These are phyloP conservation scores for Dromiciops gliroides DNA, from an alignment of 2,113 vertebrate genomes.

Conservation along the genomic window DNA sequence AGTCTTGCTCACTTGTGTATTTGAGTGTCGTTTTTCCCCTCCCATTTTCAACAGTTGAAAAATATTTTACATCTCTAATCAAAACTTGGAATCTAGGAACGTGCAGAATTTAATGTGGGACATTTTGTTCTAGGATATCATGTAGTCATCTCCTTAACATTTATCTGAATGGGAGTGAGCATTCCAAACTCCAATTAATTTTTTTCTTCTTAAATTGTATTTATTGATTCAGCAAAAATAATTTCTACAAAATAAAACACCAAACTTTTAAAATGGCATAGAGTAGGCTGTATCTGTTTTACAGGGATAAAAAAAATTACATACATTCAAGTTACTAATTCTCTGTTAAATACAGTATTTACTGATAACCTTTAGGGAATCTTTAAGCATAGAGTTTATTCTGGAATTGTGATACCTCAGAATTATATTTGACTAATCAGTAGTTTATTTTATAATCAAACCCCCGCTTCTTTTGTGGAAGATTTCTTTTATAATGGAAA, in stretches of 20 bases:
- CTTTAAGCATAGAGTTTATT: constrained; percentile 93
- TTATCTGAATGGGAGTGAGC: too few species aligned
- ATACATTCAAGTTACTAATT: constrained; percentile 99
- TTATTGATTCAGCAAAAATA: constrained; percentile 99
- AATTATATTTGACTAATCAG: constrained; percentile 95
- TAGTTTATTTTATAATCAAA: constrained; percentile 91
- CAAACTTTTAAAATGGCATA: constrained; percentile 99
- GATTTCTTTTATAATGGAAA: constrained; percentile 86
- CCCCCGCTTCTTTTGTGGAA: constrained; percentile 89
- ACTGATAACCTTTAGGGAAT: constrained; percentile 94
- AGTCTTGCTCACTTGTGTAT: neutral
- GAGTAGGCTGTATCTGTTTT: constrained; percentile 98
- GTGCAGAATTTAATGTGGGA: neutral
- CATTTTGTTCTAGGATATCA: constrained; percentile 38
- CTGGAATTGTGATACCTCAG: constrained; percentile 88
- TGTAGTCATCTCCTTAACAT: neutral
- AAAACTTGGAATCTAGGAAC: constrained; percentile 44
- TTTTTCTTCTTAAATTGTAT: constrained; percentile 90
- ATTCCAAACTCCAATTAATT: neutral
- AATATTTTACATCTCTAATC: constrained; percentile 29
- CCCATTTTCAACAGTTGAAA: constrained; percentile 5
- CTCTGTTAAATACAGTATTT: constrained; percentile 98
- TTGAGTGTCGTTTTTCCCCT: neutral
- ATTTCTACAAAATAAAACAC: constrained; percentile 99
- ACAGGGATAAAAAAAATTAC: constrained; percentile 96